phyloP scores from a whole-genome alignment of 2,888 invertebrate species.

The Siphlonurus alternatus region DNA sequence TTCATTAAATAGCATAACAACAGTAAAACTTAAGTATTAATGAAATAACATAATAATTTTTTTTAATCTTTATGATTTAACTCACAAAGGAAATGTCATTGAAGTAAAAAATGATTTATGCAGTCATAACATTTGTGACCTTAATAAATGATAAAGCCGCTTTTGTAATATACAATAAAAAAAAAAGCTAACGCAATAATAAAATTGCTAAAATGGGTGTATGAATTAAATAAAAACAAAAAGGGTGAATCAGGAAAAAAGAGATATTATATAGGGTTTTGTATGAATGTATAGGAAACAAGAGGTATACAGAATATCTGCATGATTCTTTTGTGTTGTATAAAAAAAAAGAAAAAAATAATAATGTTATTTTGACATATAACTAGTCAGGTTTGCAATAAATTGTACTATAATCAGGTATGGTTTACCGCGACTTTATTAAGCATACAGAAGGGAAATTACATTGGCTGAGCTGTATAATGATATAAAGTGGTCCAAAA shows the following conservation, averaged over 20 bases:
- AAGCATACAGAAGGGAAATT: too few relatives aligned
- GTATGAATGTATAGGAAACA: too few relatives aligned
- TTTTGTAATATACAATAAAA: neutral
- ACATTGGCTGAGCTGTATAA: too few relatives aligned
- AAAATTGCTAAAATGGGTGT: neutral
- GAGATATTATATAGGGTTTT: too few relatives aligned
- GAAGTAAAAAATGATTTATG: neutral
- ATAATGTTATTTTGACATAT: neutral
- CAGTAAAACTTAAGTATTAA: too few relatives aligned
- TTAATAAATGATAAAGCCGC: neutral
- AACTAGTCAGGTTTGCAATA: neutral
- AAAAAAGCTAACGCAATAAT: neutral
- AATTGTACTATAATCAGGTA: neutral
- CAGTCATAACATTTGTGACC: neutral
- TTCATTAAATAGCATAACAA: too few relatives aligned
- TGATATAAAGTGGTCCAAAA: too few relatives aligned
- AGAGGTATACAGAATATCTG: too few relatives aligned
- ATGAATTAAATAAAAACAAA: neutral
- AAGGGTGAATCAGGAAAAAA: neutral
- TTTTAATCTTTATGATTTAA: neutral
- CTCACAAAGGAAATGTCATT: neutral
- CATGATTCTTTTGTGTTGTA: too few relatives aligned
- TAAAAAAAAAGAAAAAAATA: too few relatives aligned
- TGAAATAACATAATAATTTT: too few relatives aligned
- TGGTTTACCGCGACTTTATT: neutral